A percentile compares a stretch with the other conserved stretches of the same genome.
phyloP scores from a whole-genome alignment of 2,888 invertebrate species.

The Sepiola atlantica region DNA sequence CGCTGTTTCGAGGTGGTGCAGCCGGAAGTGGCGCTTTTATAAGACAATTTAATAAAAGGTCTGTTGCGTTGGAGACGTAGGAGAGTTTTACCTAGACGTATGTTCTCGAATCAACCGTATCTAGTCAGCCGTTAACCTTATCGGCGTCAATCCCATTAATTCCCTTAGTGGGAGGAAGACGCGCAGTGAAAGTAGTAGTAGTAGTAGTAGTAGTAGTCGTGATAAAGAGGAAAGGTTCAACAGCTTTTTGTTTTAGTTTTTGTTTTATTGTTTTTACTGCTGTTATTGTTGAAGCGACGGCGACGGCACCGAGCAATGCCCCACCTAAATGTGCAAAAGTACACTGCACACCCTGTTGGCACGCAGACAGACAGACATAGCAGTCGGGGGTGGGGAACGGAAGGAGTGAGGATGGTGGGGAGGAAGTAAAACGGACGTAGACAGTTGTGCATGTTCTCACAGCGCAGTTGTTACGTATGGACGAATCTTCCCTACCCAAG shows the following conservation, averaged over 20 bases:
- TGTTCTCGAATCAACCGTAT: not conserved
- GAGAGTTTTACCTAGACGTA: not conserved
- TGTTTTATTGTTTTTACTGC: not conserved
- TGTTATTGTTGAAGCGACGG: not conserved
- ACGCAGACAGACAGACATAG: not conserved
- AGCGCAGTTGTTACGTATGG: too few species aligned
- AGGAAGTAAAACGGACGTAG: too few species aligned
- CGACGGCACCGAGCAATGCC: not conserved
- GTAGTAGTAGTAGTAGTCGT: not conserved
- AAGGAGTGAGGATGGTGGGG: too few species aligned
- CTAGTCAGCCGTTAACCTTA: not conserved
- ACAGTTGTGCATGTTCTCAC: too few species aligned
- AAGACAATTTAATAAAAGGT: not conserved
- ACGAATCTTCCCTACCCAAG: too few species aligned
- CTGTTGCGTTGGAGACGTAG: not conserved
- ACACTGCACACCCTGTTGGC: conserved; percentile 7
- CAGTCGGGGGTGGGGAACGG: too few species aligned
- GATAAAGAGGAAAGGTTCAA: not conserved
- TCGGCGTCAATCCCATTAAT: too few species aligned
- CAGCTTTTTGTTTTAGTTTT: not conserved
- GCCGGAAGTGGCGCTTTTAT: not conserved
- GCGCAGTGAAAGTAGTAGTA: not conserved
- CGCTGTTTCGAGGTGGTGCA: too few species aligned
- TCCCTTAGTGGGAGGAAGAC: not conserved
- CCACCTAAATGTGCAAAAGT: conserved; percentile 5